A percentile compares a stretch with the other conserved stretches of the same genome.
Conservation (phyloP, 2,113 vertebrate genomes). For the Grantiella picta region DNA sequence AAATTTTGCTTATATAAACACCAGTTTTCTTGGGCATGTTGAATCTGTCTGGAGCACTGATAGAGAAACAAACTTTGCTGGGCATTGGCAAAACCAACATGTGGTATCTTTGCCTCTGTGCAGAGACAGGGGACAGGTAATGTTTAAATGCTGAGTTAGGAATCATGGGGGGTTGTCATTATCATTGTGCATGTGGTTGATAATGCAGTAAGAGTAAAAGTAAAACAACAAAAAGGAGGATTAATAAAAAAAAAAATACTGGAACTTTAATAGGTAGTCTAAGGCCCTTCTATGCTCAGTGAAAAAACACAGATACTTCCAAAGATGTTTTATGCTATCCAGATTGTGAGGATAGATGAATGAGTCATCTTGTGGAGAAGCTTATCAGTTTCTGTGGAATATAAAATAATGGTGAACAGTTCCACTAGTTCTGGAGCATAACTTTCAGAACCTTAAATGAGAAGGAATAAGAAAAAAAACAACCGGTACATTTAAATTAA, state of each 20-base stretch:
- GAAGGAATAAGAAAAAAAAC: neutral
- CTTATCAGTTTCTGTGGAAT: neutral
- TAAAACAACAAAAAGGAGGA: neutral
- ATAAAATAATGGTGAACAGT: neutral
- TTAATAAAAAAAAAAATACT: neutral
- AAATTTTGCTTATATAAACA: neutral
- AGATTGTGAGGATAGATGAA: neutral
- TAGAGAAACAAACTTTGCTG: neutral
- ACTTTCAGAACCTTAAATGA: neutral
- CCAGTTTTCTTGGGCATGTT: neutral
- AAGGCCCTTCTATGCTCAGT: neutral
- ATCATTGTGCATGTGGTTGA: neutral
- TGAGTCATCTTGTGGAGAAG: neutral
- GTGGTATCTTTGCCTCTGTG: neutral
- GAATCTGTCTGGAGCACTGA: neutral
- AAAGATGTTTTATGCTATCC: neutral
- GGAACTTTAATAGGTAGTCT: neutral
- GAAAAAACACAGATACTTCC: neutral
- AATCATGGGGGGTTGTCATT: neutral
- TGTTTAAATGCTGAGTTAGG: neutral
- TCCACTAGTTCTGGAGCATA: neutral
- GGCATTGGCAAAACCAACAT: neutral
- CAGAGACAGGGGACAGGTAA: neutral
- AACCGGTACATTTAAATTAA: neutral
- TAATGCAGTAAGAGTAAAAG: neutral